Evolutionary conservation across 1,140 invertebrate genomes (phyloP).

Genomic region (Planococcus citri): DNA sequence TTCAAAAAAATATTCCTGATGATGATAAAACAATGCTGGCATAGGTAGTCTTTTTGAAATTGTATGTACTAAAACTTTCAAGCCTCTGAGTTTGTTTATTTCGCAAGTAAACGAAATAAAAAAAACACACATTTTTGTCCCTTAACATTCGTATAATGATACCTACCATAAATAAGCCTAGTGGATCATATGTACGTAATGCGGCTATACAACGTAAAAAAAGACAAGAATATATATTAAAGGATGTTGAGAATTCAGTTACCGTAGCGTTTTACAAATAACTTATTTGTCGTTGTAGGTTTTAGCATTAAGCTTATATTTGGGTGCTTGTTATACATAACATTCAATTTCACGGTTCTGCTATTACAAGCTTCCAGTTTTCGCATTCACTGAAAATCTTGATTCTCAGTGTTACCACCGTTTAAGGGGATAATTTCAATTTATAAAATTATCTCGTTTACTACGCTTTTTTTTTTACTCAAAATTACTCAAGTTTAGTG

Average conservation of each 20-base stretch:
- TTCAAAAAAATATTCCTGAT: no score
- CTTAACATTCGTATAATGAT: no score
- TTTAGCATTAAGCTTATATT: slow-evolving; percentile 1
- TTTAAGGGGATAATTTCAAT: neutral
- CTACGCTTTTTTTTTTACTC: no score
- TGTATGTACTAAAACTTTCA: no score
- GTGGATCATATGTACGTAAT: neutral
- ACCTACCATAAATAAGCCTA: neutral
- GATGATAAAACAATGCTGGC: no score
- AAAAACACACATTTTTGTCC: no score
- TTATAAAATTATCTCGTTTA: neutral
- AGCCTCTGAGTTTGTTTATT: no score
- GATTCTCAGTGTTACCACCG: neutral
- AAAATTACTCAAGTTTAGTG: no score
- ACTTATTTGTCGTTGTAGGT: slow-evolving; percentile 8
- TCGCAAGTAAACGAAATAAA: no score
- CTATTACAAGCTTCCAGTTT: slow-evolving; percentile 5
- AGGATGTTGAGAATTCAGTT: slow-evolving; percentile 15
- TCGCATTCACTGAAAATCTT: neutral
- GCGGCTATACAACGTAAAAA: neutral
- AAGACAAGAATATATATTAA: neutral
- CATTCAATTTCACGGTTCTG: slow-evolving; percentile 19
- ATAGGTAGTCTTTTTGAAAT: no score
- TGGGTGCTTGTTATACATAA: slow-evolving; percentile 1
- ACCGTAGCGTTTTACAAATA: slow-evolving; percentile 17